Evolutionary conservation across 1,140 invertebrate genomes (phyloP).

Genomic region (Meloidogyne exigua): DNA sequence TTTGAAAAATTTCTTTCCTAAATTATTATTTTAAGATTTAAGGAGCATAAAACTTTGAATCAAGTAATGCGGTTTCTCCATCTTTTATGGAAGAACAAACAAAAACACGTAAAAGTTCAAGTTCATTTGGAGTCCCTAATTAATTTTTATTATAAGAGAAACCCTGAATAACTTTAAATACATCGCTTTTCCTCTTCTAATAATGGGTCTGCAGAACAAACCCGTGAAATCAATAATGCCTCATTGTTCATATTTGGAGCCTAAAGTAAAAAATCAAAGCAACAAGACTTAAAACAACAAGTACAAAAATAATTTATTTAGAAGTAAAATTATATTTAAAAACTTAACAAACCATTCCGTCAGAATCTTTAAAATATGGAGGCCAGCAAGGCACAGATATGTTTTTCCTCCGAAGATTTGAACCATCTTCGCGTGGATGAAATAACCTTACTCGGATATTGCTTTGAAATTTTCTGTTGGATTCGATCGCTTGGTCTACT

Average conservation of each 20-base stretch:
- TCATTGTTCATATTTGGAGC: constrained; percentile 27
- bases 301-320: too few relatives aligned
- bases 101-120: constrained; percentile 17
- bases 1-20: constrained; percentile 31
- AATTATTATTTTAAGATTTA: constrained; percentile 1
- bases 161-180: not conserved
- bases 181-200: constrained; percentile 30
- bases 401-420: not conserved
- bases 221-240: constrained; percentile 15
- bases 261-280: constrained; percentile 11
- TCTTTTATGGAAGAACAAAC: constrained; percentile 27
- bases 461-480: constrained; percentile 19
- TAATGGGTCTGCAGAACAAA: constrained; percentile 31
- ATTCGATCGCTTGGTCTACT: constrained; percentile 27
- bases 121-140: constrained; percentile 32
- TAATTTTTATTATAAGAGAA: not conserved
- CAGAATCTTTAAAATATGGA: constrained; percentile 39
- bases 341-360: constrained; percentile 34
- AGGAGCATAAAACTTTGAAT: constrained; percentile 17
- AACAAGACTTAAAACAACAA: not conserved
- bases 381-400: constrained; percentile 12
- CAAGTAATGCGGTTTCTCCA: constrained; percentile 22
- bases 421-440: not conserved
- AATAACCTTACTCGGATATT: not conserved
- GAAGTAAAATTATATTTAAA: not conserved